Evolutionary conservation across 2,888 invertebrate species (phyloP), one percentile per base, ranked within the genome.

Genomic region (Mamestra brassicae): DNA sequence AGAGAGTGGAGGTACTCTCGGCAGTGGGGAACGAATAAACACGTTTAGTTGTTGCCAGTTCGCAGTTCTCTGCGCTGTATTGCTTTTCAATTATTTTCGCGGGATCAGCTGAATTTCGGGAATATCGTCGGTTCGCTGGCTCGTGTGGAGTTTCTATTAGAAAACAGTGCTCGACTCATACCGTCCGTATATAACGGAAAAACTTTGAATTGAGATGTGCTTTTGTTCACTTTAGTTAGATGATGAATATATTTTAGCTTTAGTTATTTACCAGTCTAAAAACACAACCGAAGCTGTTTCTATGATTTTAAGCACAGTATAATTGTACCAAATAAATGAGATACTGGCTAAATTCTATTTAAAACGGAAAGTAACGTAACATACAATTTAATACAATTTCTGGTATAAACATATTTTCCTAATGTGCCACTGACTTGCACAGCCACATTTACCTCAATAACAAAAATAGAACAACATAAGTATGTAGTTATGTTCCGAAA

Each of bases 81-180:
- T 80, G 80, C 79, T 87, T 77, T 82, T 82, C 76, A 74, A 87
- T 87, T 78, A 80, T 78, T 85, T 79, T 60, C 57, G 74, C 45
- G 26, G 60, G 71, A 74, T 75, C 73, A 70, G 72, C 70, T 78
- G 69, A 42, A 62, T 58, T 81, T 84, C 34, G 60, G 36, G 54
- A 54, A 65, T 68, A 68, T 50, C 15, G 66, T 50, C 26, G 3
- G 60, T 42, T 26, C 38, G 54, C 38, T 81, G 47, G 34, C 17
- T 58, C 52, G 57, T 76, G 3, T 64, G 77, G 47, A 73, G 75
- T 70, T 77, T 67, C 57, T 57, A 61, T 82, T 68, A 55, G 52
- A 58, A 74, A 68, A 50, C 67, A 45, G 34, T 58, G 11, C 50
- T 64, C 15, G 11, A 42, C 26, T 61, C 54, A 50, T 50, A 26